phyloP scores from a whole-genome alignment of 2,797 vertebrate genomes.

The Fistularia tabacaria region DNA sequence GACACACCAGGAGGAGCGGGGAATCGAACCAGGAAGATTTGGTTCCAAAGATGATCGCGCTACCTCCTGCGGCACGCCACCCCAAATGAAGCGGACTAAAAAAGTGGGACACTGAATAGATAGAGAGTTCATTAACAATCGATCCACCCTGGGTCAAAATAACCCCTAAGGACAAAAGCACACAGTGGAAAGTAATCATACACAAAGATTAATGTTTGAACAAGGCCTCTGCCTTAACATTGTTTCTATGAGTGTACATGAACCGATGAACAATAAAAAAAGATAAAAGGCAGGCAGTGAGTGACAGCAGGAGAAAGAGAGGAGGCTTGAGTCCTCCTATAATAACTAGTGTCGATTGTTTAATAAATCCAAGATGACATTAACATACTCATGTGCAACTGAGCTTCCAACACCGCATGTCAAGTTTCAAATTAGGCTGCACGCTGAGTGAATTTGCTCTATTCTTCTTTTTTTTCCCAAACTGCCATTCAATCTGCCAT shows the following conservation, averaged over 20 bases:
- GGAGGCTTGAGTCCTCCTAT: constrained; percentile 57
- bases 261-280: background rate
- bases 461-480: constrained; percentile 30
- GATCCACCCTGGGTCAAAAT: too few species aligned
- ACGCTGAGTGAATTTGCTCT: constrained; percentile 35
- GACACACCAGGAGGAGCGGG: too few species aligned
- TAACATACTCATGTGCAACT: constrained; percentile 51
- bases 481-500: constrained; percentile 20
- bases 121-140: too few species aligned
- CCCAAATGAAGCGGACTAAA: too few species aligned
- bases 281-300: constrained; percentile 33
- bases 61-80: too few species aligned
- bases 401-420: constrained; percentile 51
- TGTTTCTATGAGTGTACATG: background rate
- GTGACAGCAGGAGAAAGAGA: constrained; percentile 59
- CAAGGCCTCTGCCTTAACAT: constrained; percentile 13
- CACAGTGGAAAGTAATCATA: too few species aligned
- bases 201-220: constrained; percentile 4
- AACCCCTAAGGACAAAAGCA: too few species aligned
- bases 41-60: too few species aligned
- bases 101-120: too few species aligned
- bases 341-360: constrained; percentile 66
- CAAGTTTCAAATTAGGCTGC: constrained; percentile 63
- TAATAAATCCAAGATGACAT: constrained; percentile 62
- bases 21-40: too few species aligned